Base-by-base conservation (phyloP, 2,888 invertebrate species). In the Dynastes tityus region DNA sequence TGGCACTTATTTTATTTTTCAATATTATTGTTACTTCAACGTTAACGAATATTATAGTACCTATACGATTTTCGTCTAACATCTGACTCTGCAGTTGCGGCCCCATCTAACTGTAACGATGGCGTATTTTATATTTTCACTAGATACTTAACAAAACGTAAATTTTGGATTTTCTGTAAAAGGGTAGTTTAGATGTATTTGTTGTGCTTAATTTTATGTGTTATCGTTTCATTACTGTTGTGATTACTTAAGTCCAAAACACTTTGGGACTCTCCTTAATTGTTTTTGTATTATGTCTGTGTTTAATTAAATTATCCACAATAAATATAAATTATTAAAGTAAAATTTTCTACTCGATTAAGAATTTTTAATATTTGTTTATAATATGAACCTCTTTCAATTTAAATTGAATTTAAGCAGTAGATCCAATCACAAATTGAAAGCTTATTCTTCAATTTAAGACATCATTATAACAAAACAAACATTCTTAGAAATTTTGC, bases 1-100 rank as follows among this genome's bases (percentile, higher is more conserved):
- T 83, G 84, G 79, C 84, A 85, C 79, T 81, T 86, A 81, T 82
- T 83, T 85, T 76, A 81, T 82, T 83, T 85, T 75, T 82, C 84
- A 81, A 83, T 83, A 64, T 80, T 85, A 58, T 76, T 79, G 16
- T 64, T 81, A 63, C 58, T 76, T 32, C 51, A 65, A 76, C 61
- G 64, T 64, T 64, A 64, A 67, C 76, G 13, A 51, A 73, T 45
- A 40, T 32, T 63, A n/a, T 16, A 22, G 29, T 22, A 49, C 9
- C 16, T 16, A 45, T 45, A 75, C 22, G 11, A 11, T 75, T 63
- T 75, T 63, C 40, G 53, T 22, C 40, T 73, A 58, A 73, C 40
- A 40, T 73, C 13, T 40, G 40, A 71, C 61, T 45, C 71, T 22
- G 45, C 58, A 61, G 40, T 73, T 73, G 58, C 73, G 40, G 40